A percentile compares a stretch with the other conserved stretches of the same genome.
Conservation (phyloP, 2,113 vertebrate species). For the Nanorana parkeri region DNA sequence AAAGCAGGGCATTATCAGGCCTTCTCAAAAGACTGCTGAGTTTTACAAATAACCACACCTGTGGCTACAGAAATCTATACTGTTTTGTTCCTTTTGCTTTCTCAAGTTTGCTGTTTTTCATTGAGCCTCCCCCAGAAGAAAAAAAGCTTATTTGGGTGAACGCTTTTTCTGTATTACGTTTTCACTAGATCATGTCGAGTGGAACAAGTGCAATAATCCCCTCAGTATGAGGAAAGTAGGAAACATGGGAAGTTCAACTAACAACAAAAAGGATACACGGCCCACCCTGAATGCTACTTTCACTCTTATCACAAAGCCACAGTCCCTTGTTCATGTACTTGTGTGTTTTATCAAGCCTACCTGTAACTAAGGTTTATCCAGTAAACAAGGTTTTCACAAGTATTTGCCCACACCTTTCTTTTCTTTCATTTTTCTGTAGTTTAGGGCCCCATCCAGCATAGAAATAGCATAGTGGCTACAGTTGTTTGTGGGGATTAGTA, state of each 20-base stretch:
- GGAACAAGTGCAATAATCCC: slow-evolving; percentile 51
- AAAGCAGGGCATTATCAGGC: slow-evolving; percentile 32
- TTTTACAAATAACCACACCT: slow-evolving; percentile 41
- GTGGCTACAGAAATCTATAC: slow-evolving; percentile 5
- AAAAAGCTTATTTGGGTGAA: slow-evolving; percentile 55
- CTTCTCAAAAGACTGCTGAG: slow-evolving; percentile 17
- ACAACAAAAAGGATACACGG: slow-evolving; percentile 20
- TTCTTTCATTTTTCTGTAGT: not conserved
- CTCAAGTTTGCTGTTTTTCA: slow-evolving; percentile 31
- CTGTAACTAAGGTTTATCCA: not conserved
- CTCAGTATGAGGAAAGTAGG: slow-evolving; percentile 16
- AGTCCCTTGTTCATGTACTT: slow-evolving; percentile 7
- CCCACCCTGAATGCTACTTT: slow-evolving; percentile 45
- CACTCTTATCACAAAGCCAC: slow-evolving; percentile 3
- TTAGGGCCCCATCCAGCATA: not conserved
- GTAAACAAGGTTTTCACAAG: not conserved
- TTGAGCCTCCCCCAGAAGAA: slow-evolving; percentile 36
- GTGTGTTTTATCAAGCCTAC: not conserved
- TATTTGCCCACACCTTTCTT: not conserved
- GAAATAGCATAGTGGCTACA: slow-evolving; percentile 3
- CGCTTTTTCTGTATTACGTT: slow-evolving; percentile 42
- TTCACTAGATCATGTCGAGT: slow-evolving; percentile 46
- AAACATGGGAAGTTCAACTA: slow-evolving; percentile 47
- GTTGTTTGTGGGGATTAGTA: slow-evolving; percentile 37
- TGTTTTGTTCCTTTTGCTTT: slow-evolving; percentile 38